phyloP scores from a whole-genome alignment of 53 echinoderm and acorn worm genomes.

The Glandiceps talaboti region DNA sequence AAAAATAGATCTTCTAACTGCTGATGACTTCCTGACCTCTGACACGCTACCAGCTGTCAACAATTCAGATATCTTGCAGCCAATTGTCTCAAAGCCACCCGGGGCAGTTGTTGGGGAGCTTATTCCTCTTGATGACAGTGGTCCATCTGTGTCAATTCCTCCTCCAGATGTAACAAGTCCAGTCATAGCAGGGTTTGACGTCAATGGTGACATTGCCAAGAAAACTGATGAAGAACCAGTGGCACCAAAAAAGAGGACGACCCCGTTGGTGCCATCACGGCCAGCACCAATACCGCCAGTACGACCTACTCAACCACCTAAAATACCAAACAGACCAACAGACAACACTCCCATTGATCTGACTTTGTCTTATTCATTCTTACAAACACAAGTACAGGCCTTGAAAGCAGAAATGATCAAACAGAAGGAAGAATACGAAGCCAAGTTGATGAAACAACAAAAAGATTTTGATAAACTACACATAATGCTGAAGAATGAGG shows the following conservation, averaged over 20 bases:
- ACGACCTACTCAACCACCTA: neutral
- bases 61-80: neutral
- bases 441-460: conserved; percentile 46
- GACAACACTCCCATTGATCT: neutral
- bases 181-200: neutral
- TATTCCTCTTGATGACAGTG: neutral
- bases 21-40: neutral
- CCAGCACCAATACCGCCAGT: too few species aligned
- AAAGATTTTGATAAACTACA: conserved; percentile 70
- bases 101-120: neutral
- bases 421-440: conserved; percentile 51
- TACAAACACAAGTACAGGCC: conserved; percentile 50
- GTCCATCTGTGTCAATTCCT: neutral
- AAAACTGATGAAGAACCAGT: neutral
- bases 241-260: neutral
- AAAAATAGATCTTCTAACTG: neutral
- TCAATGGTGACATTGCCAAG: neutral
- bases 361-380: conserved; percentile 2
- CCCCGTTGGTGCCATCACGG: neutral
- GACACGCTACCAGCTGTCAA: neutral
- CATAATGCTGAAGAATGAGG: conserved; percentile 66
- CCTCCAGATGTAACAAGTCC: neutral
- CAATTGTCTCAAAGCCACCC: neutral
- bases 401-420: conserved; percentile 56
- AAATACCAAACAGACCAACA: neutral